Conservation (phyloP, 30 jellyfish, hydroid and myxozoan genomes). For the Chironex yamaguchii region DNA sequence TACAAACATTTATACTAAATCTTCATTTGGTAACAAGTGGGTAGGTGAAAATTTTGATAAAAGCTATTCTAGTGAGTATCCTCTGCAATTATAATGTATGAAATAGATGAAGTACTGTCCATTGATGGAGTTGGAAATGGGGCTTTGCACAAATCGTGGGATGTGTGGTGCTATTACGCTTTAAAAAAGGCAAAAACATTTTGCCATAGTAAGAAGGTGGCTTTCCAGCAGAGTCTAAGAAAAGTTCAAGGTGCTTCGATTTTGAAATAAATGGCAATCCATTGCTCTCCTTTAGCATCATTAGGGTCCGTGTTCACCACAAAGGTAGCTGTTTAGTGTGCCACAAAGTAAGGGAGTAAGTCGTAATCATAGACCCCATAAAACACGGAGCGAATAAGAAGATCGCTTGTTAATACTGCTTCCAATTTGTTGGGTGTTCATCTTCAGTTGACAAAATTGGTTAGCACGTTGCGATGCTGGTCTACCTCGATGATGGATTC, state of each 20-base stretch:
- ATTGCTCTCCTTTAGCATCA: background rate
- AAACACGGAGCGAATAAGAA: background rate
- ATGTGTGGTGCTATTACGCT: background rate
- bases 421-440: background rate
- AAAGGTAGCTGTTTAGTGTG: background rate
- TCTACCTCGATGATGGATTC: background rate
- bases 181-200: background rate
- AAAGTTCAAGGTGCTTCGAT: background rate
- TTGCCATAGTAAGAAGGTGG: background rate
- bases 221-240: conserved; percentile 1
- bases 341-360: background rate
- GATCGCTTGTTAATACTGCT: background rate
- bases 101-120: background rate
- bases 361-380: background rate
- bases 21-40: no score
- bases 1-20: no score
- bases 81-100: background rate
- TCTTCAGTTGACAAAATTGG: background rate
- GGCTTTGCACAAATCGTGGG: background rate
- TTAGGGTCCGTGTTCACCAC: background rate
- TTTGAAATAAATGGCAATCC: background rate
- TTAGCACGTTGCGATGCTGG: background rate
- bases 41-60: no score
- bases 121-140: background rate
- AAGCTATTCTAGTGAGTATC: background rate